Evolutionary conservation across 23 tunicate species (phyloP), one percentile per base, ranked within the genome.

Genomic region (Phallusia fumigata): DNA sequence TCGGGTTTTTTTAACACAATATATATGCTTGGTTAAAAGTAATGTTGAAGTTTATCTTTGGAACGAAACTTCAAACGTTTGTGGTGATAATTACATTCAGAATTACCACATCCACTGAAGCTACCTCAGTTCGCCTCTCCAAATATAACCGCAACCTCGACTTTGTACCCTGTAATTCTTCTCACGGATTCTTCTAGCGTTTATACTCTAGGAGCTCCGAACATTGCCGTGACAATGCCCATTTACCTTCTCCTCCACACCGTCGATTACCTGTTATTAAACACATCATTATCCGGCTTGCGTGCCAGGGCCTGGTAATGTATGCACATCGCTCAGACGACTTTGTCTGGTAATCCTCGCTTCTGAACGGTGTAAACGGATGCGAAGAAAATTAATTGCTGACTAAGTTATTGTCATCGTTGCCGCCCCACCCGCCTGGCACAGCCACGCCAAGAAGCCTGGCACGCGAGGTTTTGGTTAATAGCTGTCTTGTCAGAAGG

Each of bases 281-380:
- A 58, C 69, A 24, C 69, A 58, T 24, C 28, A 58, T 58, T 13
- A 58, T 5, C 69, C 69, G 13, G 11, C 15, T 58, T 58, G 69
- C 69, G 69, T 58, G 69, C 69, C 69, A 58, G 13, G 69, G 69
- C 11, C 28, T 58, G 69, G 13, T 58, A 58, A 58, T 24, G 69
- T 58, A 58, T 58, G 69, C 69, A 40, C 47, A 40, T 5, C 10
- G 47, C 47, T 40, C 47, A 58, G 69, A 58, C 28, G 69, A 3
- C 28, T 24, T 58, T 21, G 69, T 58, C 69, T 21, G 69, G 3
- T 16, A 11, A 1, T 11, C 2, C 28, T 24, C 15, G 15, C 69
- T 58, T 24, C 15, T 21, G 28, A 13, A 58, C 11, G 28, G 28
- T 58, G 69, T 58, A 58, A 24, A 24, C 69, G 69, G 69, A 58